Percentiles rank a stretch among this genome's conserved stretches.
Conservation (phyloP, 2,888 invertebrate species). For the Argyra leucocephala region DNA sequence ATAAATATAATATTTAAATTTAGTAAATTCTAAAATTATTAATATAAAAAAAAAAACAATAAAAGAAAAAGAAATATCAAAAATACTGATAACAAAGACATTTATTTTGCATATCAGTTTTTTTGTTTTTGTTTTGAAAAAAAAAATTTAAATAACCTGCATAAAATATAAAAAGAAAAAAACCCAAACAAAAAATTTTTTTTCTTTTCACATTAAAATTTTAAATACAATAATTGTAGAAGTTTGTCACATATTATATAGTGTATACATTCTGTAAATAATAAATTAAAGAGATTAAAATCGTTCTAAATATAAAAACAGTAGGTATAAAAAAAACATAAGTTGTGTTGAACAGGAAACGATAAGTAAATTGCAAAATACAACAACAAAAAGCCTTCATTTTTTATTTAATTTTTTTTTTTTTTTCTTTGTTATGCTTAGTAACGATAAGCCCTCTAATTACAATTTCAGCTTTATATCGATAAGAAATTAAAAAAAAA, state of each 20-base stretch:
- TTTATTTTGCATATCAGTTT: slow-evolving; percentile 2
- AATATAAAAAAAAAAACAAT: no score
- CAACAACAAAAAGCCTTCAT: background rate
- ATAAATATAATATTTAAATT: no score
- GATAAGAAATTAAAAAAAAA: background rate
- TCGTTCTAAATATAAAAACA: background rate
- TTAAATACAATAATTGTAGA: background rate
- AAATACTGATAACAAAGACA: slow-evolving; percentile 17
- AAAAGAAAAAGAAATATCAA: background rate
- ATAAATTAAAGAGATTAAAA: slow-evolving; percentile 1
- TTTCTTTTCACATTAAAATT: background rate
- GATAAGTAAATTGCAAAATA: slow-evolving; percentile 6
- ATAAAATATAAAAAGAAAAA: background rate
- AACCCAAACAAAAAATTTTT: background rate
- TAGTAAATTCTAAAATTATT: no score
- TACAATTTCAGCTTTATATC: slow-evolving; percentile 1
- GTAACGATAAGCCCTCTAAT: slow-evolving; percentile 6
- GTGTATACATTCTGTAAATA: background rate
- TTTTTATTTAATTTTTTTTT: background rate
- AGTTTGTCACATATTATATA: background rate
- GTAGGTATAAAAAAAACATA: background rate
- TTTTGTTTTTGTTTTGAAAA: background rate
- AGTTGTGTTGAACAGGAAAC: slow-evolving; percentile 1
- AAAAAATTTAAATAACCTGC: slow-evolving; percentile 1
- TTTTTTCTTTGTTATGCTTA: background rate